Percentiles rank a stretch among this genome's conserved stretches.
phyloP scores from a whole-genome alignment of 2,113 vertebrate species.

The Craseonycteris thonglongyai region DNA sequence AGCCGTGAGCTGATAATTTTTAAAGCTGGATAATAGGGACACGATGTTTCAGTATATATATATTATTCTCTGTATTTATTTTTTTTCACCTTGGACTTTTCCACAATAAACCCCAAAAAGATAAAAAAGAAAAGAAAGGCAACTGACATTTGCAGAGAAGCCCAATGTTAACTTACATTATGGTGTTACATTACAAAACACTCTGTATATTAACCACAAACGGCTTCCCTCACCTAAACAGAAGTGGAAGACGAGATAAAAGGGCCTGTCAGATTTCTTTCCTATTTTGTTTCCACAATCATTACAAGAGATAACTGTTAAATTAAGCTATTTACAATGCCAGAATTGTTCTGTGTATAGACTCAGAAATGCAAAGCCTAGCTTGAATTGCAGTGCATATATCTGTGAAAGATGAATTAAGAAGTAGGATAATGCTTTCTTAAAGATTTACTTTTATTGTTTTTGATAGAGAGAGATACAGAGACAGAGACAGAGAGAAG shows the following conservation, averaged over 20 bases:
- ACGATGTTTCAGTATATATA: not conserved
- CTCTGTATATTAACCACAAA: not conserved
- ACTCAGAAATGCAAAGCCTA: not conserved
- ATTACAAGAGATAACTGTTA: not conserved
- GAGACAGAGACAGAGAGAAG: no score
- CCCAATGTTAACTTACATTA: not conserved
- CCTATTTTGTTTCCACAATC: slow-evolving; percentile 1
- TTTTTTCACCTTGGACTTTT: not conserved
- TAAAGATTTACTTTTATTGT: no score
- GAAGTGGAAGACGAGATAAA: not conserved
- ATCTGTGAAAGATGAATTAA: not conserved
- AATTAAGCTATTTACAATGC: not conserved
- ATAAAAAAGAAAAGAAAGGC: not conserved
- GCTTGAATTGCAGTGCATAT: not conserved
- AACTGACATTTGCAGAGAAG: not conserved
- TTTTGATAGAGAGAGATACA: no score
- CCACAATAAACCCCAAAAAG: not conserved
- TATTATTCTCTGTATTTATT: not conserved
- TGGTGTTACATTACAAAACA: not conserved
- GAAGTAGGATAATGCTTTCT: not conserved
- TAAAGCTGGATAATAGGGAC: not conserved
- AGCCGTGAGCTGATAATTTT: not conserved
- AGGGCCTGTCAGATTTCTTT: not conserved
- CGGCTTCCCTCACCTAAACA: not conserved
- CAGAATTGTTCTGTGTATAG: not conserved